Percentiles rank a stretch among this genome's conserved stretches.
Conservation (phyloP, 2,797 vertebrate genomes). For the Chanos chanos region DNA sequence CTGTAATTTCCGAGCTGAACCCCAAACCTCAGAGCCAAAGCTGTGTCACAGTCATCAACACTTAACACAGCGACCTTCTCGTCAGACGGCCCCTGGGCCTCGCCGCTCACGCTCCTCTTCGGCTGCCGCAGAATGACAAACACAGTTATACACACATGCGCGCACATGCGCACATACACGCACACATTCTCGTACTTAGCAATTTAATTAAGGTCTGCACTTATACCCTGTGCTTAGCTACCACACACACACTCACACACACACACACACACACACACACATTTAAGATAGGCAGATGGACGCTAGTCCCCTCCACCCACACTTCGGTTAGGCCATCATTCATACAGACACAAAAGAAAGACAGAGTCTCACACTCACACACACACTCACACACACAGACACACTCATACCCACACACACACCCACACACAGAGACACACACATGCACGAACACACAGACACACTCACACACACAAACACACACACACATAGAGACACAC, state of each 20-base stretch:
- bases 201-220: no score
- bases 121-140: slow-evolving; percentile 69
- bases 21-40: slow-evolving; percentile 89
- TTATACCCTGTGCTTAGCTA: no score
- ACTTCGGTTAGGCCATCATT: neutral
- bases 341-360: neutral
- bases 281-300: no score
- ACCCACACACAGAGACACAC: no score
- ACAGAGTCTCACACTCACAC: neutral
- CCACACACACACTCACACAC: neutral
- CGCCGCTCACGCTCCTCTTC: slow-evolving; percentile 81
- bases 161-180: neutral
- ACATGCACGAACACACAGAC: neutral
- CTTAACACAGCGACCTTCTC: slow-evolving; percentile 94
- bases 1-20: slow-evolving; percentile 91
- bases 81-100: slow-evolving; percentile 91
- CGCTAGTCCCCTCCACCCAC: no score
- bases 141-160: slow-evolving; percentile 10
- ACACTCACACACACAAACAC: neutral
- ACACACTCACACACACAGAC: neutral
- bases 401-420: no score
- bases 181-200: neutral
- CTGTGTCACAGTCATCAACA: slow-evolving; percentile 89
- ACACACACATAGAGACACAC: slow-evolving; percentile 5
- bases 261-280: neutral